Conservation (phyloP, 2,113 vertebrate genomes). For the Diadophis punctatus region DNA sequence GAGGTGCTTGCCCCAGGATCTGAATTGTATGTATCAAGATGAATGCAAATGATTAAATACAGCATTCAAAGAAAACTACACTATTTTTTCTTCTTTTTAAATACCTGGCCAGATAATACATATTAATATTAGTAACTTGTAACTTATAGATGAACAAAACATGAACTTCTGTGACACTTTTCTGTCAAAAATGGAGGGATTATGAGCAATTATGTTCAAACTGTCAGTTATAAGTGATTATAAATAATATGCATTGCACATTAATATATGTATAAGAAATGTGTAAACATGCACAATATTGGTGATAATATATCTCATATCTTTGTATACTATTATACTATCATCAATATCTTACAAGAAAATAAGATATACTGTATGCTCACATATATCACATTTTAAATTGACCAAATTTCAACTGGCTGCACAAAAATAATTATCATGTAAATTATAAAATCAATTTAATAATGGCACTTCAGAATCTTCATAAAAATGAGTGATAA, state of each 20-base stretch:
- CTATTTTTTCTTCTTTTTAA: neutral
- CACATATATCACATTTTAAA: neutral
- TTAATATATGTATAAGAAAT: neutral
- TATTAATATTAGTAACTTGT: neutral
- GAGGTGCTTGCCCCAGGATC: neutral
- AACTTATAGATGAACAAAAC: neutral
- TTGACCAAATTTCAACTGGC: neutral
- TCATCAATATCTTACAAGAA: neutral
- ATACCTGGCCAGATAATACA: too few species aligned
- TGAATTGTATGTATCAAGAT: neutral
- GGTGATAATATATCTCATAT: neutral
- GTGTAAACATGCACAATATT: neutral
- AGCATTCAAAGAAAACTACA: neutral
- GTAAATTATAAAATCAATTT: neutral
- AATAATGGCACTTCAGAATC: neutral
- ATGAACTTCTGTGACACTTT: neutral
- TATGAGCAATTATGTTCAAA: neutral
- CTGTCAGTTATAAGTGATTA: neutral
- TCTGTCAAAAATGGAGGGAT: neutral
- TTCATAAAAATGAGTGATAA: neutral
- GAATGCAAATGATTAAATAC: neutral
- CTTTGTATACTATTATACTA: neutral
- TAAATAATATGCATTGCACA: neutral
- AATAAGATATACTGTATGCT: neutral
- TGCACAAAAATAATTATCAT: neutral